Conservation (phyloP, 2,888 invertebrate genomes). For the Pyrochroa serraticornis region DNA sequence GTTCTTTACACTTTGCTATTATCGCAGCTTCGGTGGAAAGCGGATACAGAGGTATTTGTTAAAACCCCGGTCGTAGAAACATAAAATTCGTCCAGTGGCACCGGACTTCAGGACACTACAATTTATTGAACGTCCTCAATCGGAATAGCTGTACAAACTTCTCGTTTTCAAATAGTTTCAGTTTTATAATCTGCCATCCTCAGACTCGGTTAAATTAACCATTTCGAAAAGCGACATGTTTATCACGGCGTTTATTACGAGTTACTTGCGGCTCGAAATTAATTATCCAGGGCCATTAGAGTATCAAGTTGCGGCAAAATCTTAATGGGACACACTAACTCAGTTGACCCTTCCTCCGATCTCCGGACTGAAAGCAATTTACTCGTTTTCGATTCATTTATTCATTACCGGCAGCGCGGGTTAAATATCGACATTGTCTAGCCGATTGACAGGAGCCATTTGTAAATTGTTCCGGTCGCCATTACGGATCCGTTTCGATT, state of each 20-base stretch:
- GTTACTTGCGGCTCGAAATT: slow-evolving; percentile 18
- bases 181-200: no score
- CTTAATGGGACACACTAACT: slow-evolving; percentile 24
- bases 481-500: not conserved
- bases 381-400: slow-evolving; percentile 25
- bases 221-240: slow-evolving; percentile 17
- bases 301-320: slow-evolving; percentile 23
- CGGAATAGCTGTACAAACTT: no score
- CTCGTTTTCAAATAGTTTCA: no score
- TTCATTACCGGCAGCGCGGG: slow-evolving; percentile 5
- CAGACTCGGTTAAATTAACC: slow-evolving; percentile 1
- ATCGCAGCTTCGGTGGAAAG: no score
- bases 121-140: no score
- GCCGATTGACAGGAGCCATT: not conserved
- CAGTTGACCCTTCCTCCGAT: slow-evolving; percentile 17
- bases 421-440: not conserved
- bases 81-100: no score
- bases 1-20: no score
- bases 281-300: slow-evolving; percentile 22
- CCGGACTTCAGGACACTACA: no score
- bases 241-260: slow-evolving; percentile 19
- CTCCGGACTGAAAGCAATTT: slow-evolving; percentile 27
- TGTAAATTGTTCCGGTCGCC: no score
- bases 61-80: no score
- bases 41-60: no score